These are phyloP conservation scores for Cerastis rubricosa DNA, from an alignment of 2,888 invertebrate genomes.

Conservation along the genomic window DNA sequence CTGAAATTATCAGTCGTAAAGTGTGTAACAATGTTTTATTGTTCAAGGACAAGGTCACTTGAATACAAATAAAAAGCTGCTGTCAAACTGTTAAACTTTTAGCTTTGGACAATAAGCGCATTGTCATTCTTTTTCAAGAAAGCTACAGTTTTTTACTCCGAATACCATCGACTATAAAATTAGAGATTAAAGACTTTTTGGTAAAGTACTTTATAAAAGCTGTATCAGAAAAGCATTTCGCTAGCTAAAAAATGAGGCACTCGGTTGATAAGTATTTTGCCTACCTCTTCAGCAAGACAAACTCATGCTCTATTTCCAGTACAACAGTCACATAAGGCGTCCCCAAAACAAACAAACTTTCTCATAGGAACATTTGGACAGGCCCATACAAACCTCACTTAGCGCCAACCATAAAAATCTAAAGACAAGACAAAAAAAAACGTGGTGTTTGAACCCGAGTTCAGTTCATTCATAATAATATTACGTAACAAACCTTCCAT, in stretches of 20 bases:
- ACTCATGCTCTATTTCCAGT: background rate
- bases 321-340: constrained; percentile 9
- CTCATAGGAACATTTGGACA: constrained; percentile 49
- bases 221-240: background rate
- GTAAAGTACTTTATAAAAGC: too few species aligned
- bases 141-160: background rate
- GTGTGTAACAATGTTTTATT: background rate
- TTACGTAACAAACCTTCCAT: constrained; percentile 78
- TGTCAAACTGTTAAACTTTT: background rate
- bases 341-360: constrained; percentile 59
- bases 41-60: constrained; percentile 22
- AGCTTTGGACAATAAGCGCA: background rate
- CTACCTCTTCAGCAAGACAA: background rate
- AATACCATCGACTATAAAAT: background rate
- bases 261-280: background rate
- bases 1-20: constrained; percentile 5
- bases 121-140: background rate
- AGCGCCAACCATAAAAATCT: constrained; percentile 59
- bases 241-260: background rate
- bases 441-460: constrained; percentile 67
- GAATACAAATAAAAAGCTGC: background rate
- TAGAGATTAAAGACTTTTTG: background rate
- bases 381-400: constrained; percentile 56
- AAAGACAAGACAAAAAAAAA: constrained; percentile 57
- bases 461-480: constrained; percentile 75